Evolutionary conservation across 2,113 vertebrate species (phyloP).

Genomic region (Plecturocebus donacophilus): DNA sequence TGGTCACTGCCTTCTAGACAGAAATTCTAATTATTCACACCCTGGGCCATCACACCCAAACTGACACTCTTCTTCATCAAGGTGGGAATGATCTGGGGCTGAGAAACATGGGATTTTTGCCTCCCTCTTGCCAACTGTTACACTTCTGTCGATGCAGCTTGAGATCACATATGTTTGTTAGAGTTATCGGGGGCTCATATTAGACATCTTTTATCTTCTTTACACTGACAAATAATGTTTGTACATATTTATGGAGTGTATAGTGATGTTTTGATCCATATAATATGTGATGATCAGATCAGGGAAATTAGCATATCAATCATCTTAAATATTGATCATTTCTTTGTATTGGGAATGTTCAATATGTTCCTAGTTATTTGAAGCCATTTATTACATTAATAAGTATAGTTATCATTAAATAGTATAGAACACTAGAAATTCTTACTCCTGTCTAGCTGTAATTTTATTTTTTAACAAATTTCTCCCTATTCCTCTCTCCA

Average conservation of each 20-base stretch:
- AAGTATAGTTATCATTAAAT: not conserved
- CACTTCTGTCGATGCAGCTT: not conserved
- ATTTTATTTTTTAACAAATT: not conserved
- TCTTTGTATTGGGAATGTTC: not conserved
- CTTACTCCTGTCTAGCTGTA: not conserved
- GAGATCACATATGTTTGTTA: not conserved
- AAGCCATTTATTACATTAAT: not conserved
- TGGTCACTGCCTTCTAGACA: not conserved
- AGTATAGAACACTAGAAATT: not conserved
- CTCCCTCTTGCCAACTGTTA: not conserved
- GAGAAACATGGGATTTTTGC: not conserved
- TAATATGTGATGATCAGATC: not conserved
- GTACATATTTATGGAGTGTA: not conserved
- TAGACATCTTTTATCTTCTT: not conserved
- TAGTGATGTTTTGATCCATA: not conserved
- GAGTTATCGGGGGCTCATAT: not conserved
- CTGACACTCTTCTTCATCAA: not conserved
- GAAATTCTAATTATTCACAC: not conserved
- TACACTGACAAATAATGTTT: not conserved
- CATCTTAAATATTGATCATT: not conserved
- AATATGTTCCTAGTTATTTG: not conserved
- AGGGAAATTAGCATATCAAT: not conserved
- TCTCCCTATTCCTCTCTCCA: not conserved
- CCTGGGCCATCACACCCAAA: no score
- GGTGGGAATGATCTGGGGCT: accelerated